Base-by-base conservation (phyloP, 2,888 invertebrate genomes). In the Noctua fimbriata region DNA sequence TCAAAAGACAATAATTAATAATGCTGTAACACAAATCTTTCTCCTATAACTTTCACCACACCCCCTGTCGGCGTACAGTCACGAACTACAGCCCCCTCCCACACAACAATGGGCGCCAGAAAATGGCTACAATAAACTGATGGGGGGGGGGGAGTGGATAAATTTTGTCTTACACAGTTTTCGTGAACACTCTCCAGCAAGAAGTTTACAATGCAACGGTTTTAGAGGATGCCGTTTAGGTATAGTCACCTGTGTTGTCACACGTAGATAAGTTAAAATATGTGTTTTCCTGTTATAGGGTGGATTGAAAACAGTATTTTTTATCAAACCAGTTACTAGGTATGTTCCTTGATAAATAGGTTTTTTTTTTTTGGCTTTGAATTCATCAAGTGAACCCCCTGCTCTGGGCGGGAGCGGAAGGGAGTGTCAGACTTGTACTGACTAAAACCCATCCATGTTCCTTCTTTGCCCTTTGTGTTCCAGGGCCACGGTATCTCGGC, bases 121-220 rank as follows among this genome's bases (percentile, higher is more conserved):
- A 91, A 92, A 92, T 91, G 88, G 91, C 91, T 91, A 92, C 92
- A 92, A 92, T 93, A 93, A 93, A 93, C 89, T 85, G 90, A 78
- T 84, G 88, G 90, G 86, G 83, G 90, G 86, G 83, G 88, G 90
- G 60, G 60, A 78, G 73, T 81, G 91, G 89, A 90, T 91, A 91
- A 89, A 92, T 91, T 92, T 91, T 91, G 89, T 91, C 90, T 92
- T 90, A 83, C 88, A 80, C 77, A 79, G 76, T 83, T 84, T 87
- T 86, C 81, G 85, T 81, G 81, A 83, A 86, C 73, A 89, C 79
- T 89, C 85, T 86, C 84, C 83, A 86, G 79, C 77, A 47, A 36
- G 70, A 88, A 87, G 73, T 77, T 78, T 87, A 70, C 55, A 65
- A 74, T 79, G 76, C 67, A 21, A 69, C n/a, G 32, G 49, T 41